Evolutionary conservation across 2,888 invertebrate genomes (phyloP), one percentile per base, ranked within the genome.

Genomic region (Nesidiocoris tenuis): DNA sequence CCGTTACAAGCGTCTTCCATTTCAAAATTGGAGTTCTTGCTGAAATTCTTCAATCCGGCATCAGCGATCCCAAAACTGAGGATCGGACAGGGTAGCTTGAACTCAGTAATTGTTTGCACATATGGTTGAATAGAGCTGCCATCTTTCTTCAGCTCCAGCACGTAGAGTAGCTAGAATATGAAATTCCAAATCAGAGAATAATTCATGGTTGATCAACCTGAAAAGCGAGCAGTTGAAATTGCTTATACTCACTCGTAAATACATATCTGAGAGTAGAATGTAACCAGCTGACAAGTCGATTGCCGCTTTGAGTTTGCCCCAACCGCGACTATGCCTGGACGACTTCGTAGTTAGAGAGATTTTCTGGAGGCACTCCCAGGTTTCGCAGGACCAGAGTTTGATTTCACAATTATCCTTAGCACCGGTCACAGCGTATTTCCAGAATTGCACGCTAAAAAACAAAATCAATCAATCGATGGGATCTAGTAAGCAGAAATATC

Each of bases 341-440:
- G 74, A 74, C 1, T 56, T 54, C 3, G 74, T 74, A 21, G 72
- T 72, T 21, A 75, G 54, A 7, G 74, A 66, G 55, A 95, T 88
- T 0, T 91, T 94, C 83, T 96, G 98, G n/a, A 97, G 85, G 82
- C 97, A 97, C 65, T 88, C 88, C 98, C 98, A 98, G 0, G 93
- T 88, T 82, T 96, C 94, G 84, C 97, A 98, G 5, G 95, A 94
- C 96, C 97, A 98, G 64, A 92, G 86, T 84, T 96, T 97, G 72
- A 98, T 86, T 81, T 94, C 93, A 0, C 93, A 90, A 85, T 97
- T 97, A 83, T 93, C 90, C 55, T 79, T 78, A n/a, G 95, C 91
- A 0, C 95, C 95, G 0, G 98, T 97, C 59, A 98, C 88, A 0
- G 94, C 96, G 84, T 92, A 96, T 84, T 96, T 96, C 98, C 98